A percentile compares a stretch with the other conserved stretches of the same genome.
These are phyloP conservation scores for Trichonephila clavata DNA, from an alignment of 1,140 invertebrate species.

Conservation along the genomic window DNA sequence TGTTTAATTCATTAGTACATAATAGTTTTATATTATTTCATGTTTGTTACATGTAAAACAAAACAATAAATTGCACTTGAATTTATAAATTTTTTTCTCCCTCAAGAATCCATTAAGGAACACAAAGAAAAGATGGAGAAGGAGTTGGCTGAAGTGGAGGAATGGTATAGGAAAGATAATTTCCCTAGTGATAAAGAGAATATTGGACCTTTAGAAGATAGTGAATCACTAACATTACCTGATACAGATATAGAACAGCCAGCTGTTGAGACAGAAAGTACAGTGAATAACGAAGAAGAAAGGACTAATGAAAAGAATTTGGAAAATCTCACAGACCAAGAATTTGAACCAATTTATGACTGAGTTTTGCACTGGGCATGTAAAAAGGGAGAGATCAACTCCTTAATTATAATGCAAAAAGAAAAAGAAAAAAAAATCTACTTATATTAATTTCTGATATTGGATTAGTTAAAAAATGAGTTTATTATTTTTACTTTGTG, in stretches of 20 bases:
- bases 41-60: no score
- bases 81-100: no score
- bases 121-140: conserved; percentile 82
- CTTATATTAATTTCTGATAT: background rate
- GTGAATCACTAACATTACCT: background rate
- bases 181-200: conserved; percentile 77
- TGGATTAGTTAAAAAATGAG: no score
- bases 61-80: no score
- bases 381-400: background rate
- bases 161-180: conserved; percentile 79
- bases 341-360: conserved; percentile 79
- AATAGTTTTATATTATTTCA: no score
- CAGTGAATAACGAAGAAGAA: conserved; percentile 33
- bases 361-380: conserved; percentile 28
- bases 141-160: conserved; percentile 81
- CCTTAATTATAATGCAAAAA: background rate
- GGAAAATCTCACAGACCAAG: conserved; percentile 77
- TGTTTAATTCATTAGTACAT: no score
- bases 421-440: background rate
- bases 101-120: conserved; percentile 81
- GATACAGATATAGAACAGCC: background rate
- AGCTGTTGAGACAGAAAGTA: background rate
- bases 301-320: conserved; percentile 78
- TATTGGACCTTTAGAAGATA: conserved; percentile 46
- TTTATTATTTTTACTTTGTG: no score